Evolutionary conservation across 2,888 invertebrate species (phyloP).

Genomic region (Stratiomys singularior): DNA sequence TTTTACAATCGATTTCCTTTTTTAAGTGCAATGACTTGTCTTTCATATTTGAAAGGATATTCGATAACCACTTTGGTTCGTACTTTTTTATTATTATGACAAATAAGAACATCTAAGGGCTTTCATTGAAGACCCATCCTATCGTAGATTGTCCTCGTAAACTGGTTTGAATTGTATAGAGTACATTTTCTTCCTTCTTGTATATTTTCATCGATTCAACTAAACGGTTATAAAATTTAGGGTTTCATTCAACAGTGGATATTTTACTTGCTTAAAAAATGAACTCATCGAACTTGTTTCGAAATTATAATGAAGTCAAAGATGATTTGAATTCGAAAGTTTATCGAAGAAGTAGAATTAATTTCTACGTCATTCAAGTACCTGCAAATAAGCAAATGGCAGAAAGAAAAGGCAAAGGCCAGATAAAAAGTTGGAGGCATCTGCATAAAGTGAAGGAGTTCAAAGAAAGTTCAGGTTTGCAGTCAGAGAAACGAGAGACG

Average conservation of each 20-base stretch:
- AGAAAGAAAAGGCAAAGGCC: too few relatives aligned
- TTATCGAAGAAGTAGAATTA: too few relatives aligned
- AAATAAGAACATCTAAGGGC: neutral
- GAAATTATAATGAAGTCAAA: conserved; percentile 24
- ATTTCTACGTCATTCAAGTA: too few relatives aligned
- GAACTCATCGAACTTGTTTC: neutral
- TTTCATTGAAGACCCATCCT: neutral
- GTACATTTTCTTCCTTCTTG: neutral
- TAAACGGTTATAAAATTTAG: conserved; percentile 26
- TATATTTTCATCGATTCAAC: neutral
- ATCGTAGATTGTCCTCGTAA: neutral
- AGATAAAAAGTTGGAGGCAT: too few relatives aligned
- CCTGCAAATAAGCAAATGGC: too few relatives aligned
- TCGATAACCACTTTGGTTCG: conserved; percentile 10
- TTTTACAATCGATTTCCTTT: conserved; percentile 19
- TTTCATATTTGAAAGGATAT: conserved; percentile 39
- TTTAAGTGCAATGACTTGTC: conserved; percentile 36
- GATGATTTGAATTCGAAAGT: conserved; percentile 22
- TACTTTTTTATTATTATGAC: conserved; percentile 1
- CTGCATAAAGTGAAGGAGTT: too few relatives aligned
- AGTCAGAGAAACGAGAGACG: too few relatives aligned
- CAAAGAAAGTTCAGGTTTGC: too few relatives aligned
- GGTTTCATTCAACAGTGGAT: neutral
- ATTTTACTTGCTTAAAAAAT: neutral
- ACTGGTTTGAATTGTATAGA: neutral